Percentiles rank a stretch among this genome's conserved stretches.
Conservation (phyloP, 2,797 vertebrate genomes). For the Synanceia verrucosa region DNA sequence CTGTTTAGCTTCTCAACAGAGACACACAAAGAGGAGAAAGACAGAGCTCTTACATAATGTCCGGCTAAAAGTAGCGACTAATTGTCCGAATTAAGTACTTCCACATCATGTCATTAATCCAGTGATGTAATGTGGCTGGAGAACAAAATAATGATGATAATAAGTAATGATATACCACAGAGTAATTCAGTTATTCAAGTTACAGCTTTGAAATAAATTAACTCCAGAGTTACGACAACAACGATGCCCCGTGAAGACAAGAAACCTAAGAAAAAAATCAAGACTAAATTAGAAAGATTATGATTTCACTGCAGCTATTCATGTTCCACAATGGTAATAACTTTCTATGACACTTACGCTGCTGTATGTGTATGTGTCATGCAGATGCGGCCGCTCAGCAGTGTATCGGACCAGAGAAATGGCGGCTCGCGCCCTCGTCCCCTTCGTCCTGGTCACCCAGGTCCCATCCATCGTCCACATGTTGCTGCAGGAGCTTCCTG, state of each 20-base stretch:
- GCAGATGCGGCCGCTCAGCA: slow-evolving; percentile 88
- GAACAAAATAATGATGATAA: slow-evolving; percentile 5
- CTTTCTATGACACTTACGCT: not conserved
- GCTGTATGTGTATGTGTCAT: slow-evolving; percentile 9
- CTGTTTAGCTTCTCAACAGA: slow-evolving; percentile 5
- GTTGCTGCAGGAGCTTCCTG: slow-evolving; percentile 86
- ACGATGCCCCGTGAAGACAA: no score
- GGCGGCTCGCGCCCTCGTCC: slow-evolving; percentile 93
- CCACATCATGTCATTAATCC: not conserved
- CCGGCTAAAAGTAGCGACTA: slow-evolving; percentile 25
- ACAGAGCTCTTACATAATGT: slow-evolving; percentile 21
- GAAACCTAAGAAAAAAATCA: not conserved
- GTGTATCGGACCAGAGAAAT: slow-evolving; percentile 92
- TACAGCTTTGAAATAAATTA: slow-evolving; percentile 9
- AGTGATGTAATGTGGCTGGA: slow-evolving; percentile 7
- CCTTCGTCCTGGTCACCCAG: slow-evolving; percentile 87
- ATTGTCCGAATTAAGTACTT: slow-evolving; percentile 29
- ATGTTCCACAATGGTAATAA: not conserved
- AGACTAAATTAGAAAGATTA: not conserved
- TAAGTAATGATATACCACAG: not conserved
- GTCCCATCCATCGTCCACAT: slow-evolving; percentile 77
- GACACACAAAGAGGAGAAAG: not conserved
- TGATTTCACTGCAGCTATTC: not conserved
- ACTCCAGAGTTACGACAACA: no score
- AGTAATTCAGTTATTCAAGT: slow-evolving; percentile 13